Base-by-base conservation (phyloP, 2,888 invertebrate species). In the Corythucha ciliata region DNA sequence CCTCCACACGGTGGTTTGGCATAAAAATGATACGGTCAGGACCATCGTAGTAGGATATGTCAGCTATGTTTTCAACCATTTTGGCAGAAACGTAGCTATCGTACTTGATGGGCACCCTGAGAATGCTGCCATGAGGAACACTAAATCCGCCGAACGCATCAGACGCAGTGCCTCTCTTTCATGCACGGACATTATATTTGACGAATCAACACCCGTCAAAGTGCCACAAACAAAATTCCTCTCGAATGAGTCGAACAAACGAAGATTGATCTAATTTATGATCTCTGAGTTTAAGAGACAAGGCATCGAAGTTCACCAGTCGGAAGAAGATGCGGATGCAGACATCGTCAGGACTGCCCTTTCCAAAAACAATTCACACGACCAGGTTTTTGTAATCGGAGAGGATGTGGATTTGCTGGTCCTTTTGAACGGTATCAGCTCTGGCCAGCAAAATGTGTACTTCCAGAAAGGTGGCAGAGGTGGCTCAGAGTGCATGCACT, bases 321-420 rank as follows among this genome's bases (percentile, higher is more conserved):
- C 22, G 12, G 41, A 16, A 12, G 33, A 24, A 12, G 26, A 34
- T 14, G 45, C 34, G 12, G 52, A 27, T 29, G 18, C 20, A 20
- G 36, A 22, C n/a, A 41, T 41, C 25, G 25, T 41, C 18, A 18
- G 24, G n/a, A 41, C 41, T 24, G 41, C 4, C 3, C 21, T 24
- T n/a, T 26, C 7, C 32, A 36, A 36, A 36, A 36, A 36, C n/a
- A 14, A n/a, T n/a, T n/a, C n/a, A 14, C n/a, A 36, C 14, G 14
- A n/a, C 14, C 36, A 18, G n/a, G 16, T 36, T 36, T 21, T n/a
- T 36, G 44, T 18, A 16, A 36, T 25, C 1, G 44, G 3, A 20
- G 25, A 29, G 22, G 48, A 48, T n/a, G 21, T 22, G 12, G 41
- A 41, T 18, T 24, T 41, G 12, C 25, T 41, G 41, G 4, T 41